Evolutionary conservation across 2,797 vertebrate genomes (phyloP).

Genomic region (Mormyrus hasselquistii): DNA sequence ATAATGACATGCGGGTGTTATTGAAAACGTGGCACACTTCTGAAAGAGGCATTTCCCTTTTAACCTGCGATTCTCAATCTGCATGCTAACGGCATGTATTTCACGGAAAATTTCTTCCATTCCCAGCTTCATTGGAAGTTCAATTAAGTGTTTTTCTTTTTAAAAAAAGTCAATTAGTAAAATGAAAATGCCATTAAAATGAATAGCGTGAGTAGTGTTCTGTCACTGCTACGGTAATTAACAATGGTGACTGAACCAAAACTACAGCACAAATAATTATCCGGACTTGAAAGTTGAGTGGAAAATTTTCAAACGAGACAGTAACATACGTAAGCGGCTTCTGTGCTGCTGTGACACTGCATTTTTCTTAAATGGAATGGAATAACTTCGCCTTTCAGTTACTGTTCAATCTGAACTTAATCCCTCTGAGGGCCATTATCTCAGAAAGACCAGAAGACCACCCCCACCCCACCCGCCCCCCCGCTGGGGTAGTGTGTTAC

Average conservation of each 20-base stretch:
- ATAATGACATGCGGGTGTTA: background rate
- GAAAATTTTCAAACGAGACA: background rate
- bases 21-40: background rate
- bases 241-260: background rate
- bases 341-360: background rate
- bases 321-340: background rate
- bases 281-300: background rate
- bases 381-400: background rate
- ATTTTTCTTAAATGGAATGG: background rate
- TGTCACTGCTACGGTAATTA: background rate
- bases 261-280: background rate
- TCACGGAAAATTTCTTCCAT: constrained; percentile 93
- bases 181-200: background rate
- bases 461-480: too few species aligned
- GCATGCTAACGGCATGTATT: constrained; percentile 85
- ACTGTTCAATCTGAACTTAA: background rate
- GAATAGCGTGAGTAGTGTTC: background rate
- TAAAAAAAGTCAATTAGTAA: background rate
- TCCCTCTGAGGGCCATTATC: background rate
- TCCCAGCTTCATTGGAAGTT: constrained; percentile 60
- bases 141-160: background rate
- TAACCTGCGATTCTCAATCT: constrained; percentile 84
- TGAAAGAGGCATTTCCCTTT: background rate
- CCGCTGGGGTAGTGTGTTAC: too few species aligned
- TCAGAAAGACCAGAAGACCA: background rate